Evolutionary conservation across 1,140 invertebrate species (phyloP).

Genomic region (Doryteuthis pealeii): DNA sequence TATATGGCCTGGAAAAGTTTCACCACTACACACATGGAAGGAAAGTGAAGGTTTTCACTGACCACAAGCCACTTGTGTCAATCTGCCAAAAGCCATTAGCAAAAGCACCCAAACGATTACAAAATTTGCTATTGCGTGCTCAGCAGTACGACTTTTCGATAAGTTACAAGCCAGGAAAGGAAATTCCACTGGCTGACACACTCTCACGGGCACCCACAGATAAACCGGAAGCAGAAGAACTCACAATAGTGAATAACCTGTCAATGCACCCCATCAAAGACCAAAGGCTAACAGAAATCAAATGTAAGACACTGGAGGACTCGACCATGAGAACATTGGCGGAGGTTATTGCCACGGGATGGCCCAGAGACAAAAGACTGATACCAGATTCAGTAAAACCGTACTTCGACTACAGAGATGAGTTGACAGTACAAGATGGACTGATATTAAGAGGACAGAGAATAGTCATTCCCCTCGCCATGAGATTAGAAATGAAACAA

Average conservation of each 20-base stretch:
- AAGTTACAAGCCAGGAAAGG: conserved; percentile 20
- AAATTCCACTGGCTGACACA: conserved; percentile 14
- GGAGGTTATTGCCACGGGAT: conserved; percentile 14
- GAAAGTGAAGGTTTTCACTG: conserved; percentile 21
- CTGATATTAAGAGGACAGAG: conserved; percentile 30
- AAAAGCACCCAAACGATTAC: conserved; percentile 21
- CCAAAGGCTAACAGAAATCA: conserved; percentile 5
- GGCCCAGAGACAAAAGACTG: conserved; percentile 14
- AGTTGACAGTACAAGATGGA: conserved; percentile 33
- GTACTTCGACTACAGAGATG: conserved; percentile 29
- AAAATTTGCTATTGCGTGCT: conserved; percentile 22
- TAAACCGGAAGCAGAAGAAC: conserved; percentile 1
- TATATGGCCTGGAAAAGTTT: not conserved
- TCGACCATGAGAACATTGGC: not conserved
- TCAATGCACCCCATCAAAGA: not conserved
- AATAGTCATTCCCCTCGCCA: conserved; percentile 24
- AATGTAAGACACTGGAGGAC: conserved; percentile 12
- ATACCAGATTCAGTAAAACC: not conserved
- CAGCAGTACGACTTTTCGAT: conserved; percentile 24
- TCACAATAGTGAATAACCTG: not conserved
- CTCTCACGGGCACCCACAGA: conserved; percentile 10
- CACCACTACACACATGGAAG: conserved; percentile 26
- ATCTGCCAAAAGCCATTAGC: conserved; percentile 22
- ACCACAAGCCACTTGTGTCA: too few relatives aligned
- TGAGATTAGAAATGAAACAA: conserved; percentile 26